These are phyloP conservation scores for Rhabdophis nuchalis DNA, from an alignment of 2,797 vertebrate species.

Conservation along the genomic window DNA sequence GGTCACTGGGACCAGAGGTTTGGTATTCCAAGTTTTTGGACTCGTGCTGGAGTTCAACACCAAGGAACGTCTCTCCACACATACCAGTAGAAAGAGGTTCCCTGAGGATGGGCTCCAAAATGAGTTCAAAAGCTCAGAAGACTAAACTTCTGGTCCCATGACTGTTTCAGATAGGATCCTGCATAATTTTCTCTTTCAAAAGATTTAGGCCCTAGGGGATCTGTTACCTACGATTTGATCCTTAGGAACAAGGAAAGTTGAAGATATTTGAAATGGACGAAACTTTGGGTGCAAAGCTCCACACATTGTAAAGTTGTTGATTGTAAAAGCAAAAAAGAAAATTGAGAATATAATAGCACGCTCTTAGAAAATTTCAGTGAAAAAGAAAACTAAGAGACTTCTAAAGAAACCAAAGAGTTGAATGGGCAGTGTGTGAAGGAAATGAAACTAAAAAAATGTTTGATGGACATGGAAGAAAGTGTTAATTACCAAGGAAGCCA, in stretches of 20 bases:
- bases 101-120: too few relatives aligned
- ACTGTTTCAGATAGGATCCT: too few relatives aligned
- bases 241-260: not conserved
- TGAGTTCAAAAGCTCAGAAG: too few relatives aligned
- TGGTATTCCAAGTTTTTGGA: not conserved
- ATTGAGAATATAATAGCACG: not conserved
- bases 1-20: not conserved
- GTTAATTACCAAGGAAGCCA: not conserved
- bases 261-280: not conserved
- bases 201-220: not conserved
- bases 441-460: not conserved
- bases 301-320: not conserved
- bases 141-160: too few relatives aligned
- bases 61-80: not conserved
- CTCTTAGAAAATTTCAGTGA: not conserved
- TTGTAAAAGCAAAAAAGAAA: not conserved
- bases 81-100: not conserved
- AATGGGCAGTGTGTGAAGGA: not conserved
- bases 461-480: not conserved
- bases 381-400: not conserved
- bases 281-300: not conserved
- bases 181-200: not conserved
- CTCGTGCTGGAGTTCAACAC: not conserved
- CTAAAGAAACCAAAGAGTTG: not conserved
- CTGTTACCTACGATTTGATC: not conserved